Evolutionary conservation across 2,113 vertebrate genomes (phyloP).

Genomic region (Triplophysa tibetana): DNA sequence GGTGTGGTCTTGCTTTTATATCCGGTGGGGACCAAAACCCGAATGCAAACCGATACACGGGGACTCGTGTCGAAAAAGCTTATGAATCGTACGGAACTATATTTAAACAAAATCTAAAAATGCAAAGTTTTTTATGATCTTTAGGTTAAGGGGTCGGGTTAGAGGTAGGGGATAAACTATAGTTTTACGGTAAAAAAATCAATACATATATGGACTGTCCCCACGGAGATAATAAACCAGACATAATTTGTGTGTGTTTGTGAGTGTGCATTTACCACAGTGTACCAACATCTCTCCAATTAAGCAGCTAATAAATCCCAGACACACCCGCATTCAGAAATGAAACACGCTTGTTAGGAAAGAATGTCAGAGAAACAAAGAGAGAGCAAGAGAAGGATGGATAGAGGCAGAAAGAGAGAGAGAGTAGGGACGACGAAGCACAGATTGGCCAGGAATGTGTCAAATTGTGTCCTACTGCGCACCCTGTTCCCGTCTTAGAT

Average conservation of each 20-base stretch:
- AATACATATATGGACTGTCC: too few species aligned
- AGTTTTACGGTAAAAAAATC: too few species aligned
- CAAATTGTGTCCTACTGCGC: conserved; percentile 36
- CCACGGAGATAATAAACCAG: too few species aligned
- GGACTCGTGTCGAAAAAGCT: too few species aligned
- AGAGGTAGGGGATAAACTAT: too few species aligned
- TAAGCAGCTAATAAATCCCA: conserved; percentile 43
- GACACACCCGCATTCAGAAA: conserved; percentile 42
- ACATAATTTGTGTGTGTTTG: not conserved
- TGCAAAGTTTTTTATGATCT: too few species aligned
- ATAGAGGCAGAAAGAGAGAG: conserved; percentile 10
- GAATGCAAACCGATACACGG: too few species aligned
- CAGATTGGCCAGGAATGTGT: conserved; percentile 49
- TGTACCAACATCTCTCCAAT: conserved; percentile 41
- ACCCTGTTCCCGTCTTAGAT: not conserved
- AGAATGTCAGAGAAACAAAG: conserved; percentile 12
- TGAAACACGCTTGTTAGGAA: conserved; percentile 29
- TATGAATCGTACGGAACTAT: too few species aligned
- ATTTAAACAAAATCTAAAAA: too few species aligned
- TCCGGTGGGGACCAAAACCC: too few species aligned
- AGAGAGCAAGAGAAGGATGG: conserved; percentile 1
- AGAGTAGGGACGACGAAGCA: conserved; percentile 14
- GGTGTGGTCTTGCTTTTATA: not conserved
- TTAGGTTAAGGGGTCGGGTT: too few species aligned
- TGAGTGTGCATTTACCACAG: conserved; percentile 6